Conservation (phyloP, 1,140 invertebrate species). For the Kradibia gibbosae region DNA sequence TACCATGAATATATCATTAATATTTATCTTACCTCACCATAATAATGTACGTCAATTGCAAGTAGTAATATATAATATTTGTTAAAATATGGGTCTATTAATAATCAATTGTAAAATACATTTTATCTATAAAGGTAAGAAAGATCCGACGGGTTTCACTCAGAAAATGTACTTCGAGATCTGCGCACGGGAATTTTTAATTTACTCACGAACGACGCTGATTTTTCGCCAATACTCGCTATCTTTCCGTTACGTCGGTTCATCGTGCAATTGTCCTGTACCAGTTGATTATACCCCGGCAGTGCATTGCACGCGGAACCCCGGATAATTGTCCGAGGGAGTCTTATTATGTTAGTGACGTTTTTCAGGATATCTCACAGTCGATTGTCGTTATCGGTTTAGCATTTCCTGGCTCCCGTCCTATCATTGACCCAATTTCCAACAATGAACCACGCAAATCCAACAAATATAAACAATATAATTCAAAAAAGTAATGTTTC, state of each 20-base stretch:
- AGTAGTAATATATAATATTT: no score
- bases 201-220: neutral
- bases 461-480: no score
- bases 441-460: no score
- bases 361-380: slow-evolving; percentile 10
- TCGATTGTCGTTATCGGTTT: neutral
- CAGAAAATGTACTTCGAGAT: neutral
- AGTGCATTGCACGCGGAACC: neutral
- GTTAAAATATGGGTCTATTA: no score
- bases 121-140: slow-evolving; percentile 6
- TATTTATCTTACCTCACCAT: no score
- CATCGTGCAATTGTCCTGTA: neutral
- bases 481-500: no score
- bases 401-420: neutral
- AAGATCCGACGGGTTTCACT: slow-evolving; percentile 26
- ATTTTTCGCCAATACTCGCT: neutral
- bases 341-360: slow-evolving; percentile 16
- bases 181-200: slow-evolving; percentile 33
- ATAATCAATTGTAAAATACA: neutral
- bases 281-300: slow-evolving; percentile 15
- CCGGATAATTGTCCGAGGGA: slow-evolving; percentile 20
- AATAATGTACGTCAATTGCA: no score
- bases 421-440: no score
- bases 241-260: slow-evolving; percentile 27
- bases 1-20: no score